These are phyloP conservation scores for Ahaetulla prasina DNA, from an alignment of 2,113 vertebrate species.

Conservation along the genomic window DNA sequence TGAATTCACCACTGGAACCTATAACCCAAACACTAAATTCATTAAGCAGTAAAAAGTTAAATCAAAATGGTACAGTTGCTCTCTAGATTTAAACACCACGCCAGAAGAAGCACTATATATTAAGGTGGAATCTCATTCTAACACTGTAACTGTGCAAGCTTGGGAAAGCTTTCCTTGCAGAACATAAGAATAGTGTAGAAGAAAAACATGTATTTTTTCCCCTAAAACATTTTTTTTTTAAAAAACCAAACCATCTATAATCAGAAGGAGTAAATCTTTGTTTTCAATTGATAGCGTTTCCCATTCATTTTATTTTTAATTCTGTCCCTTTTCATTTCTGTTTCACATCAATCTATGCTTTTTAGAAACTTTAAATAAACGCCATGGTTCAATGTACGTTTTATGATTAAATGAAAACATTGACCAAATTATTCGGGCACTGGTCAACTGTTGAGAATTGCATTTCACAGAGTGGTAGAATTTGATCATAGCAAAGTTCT, in stretches of 20 bases:
- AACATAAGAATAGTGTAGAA: slow-evolving; percentile 8
- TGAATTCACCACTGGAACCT: slow-evolving; percentile 12
- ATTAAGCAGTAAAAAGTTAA: slow-evolving; percentile 38
- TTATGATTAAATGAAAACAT: background rate
- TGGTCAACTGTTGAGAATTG: background rate
- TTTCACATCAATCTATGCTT: background rate
- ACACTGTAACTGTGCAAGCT: slow-evolving; percentile 14
- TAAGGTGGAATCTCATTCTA: background rate
- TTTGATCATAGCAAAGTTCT: background rate
- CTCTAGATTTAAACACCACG: slow-evolving; percentile 21
- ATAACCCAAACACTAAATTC: slow-evolving; percentile 14
- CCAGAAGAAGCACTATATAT: slow-evolving; percentile 10
- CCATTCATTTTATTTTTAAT: background rate
- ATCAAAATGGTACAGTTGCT: background rate
- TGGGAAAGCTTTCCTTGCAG: slow-evolving; percentile 1
- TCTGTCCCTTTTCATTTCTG: background rate
- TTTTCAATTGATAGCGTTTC: background rate
- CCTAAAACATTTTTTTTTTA: background rate
- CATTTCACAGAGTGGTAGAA: background rate
- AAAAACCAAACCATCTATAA: background rate
- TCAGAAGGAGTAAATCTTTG: background rate
- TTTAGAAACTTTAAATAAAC: background rate
- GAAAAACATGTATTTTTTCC: slow-evolving; percentile 17
- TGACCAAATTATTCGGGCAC: background rate
- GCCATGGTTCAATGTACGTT: background rate